Conservation (phyloP, 2,888 invertebrate genomes). For the Pristionchus arcanus region DNA sequence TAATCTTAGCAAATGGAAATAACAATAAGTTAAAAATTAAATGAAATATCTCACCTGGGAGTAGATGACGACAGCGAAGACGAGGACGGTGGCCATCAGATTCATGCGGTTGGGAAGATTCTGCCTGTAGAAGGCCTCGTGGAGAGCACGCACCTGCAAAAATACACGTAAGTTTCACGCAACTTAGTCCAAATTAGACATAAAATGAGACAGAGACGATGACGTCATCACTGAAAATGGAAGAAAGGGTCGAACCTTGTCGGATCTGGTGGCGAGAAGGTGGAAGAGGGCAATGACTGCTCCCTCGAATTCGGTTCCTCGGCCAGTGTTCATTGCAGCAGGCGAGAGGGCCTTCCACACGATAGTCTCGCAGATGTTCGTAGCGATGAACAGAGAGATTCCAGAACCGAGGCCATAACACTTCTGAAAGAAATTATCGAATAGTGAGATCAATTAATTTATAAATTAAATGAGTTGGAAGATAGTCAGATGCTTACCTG, state of each 20-base stretch:
- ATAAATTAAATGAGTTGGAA: neutral
- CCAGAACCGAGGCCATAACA: conserved; percentile 94
- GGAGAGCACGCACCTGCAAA: conserved; percentile 88
- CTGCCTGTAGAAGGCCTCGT: too few relatives aligned
- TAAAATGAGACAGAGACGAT: too few relatives aligned
- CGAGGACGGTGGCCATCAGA: too few relatives aligned
- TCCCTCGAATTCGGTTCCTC: too few relatives aligned
- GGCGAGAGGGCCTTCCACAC: too few relatives aligned
- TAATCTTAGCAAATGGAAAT: too few relatives aligned
- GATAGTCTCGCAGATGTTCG: conserved; percentile 99
- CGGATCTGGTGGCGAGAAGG: too few relatives aligned
- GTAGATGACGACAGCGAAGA: conserved; percentile 99
- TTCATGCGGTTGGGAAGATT: too few relatives aligned
- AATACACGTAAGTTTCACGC: neutral
- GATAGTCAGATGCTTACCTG: conserved; percentile 84
- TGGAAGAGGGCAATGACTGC: too few relatives aligned
- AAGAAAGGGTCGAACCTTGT: conserved; percentile 72
- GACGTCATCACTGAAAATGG: neutral
- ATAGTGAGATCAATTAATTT: neutral
- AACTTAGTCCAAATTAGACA: too few relatives aligned
- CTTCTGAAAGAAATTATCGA: conserved; percentile 75
- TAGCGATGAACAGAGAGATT: conserved; percentile 99
- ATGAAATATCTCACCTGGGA: conserved; percentile 85
- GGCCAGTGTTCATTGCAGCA: too few relatives aligned
- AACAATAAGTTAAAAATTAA: too few relatives aligned